phyloP scores from a whole-genome alignment of 2,797 vertebrate species.

The Propithecus perrieri region DNA sequence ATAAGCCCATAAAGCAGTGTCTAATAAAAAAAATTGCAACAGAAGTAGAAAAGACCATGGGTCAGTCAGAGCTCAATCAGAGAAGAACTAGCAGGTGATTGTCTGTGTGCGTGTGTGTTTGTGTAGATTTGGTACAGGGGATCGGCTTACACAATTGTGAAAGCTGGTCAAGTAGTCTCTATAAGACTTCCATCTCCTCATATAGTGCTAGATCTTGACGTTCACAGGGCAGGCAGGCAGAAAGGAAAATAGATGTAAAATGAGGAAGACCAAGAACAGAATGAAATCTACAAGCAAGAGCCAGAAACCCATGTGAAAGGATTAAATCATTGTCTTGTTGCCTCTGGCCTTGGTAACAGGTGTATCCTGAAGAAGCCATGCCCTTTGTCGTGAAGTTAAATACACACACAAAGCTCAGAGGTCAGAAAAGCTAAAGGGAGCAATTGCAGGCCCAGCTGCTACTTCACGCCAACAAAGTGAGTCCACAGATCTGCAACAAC shows the following conservation, averaged over 20 bases:
- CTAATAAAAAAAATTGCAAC: neutral
- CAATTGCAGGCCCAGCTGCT: neutral
- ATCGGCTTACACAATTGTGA: neutral
- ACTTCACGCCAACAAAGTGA: neutral
- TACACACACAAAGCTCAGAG: rapidly evolving
- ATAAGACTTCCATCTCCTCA: neutral
- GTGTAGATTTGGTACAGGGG: neutral
- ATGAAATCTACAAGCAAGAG: neutral
- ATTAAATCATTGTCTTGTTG: neutral
- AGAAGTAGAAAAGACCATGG: neutral
- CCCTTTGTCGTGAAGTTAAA: neutral
- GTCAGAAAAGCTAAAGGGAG: neutral
- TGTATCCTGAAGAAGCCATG: neutral
- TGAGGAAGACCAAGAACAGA: neutral
- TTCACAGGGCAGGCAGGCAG: no score
- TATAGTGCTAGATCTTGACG: neutral
- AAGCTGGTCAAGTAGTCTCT: neutral
- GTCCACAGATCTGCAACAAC: neutral
- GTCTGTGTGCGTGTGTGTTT: neutral
- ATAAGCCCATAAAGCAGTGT: neutral
- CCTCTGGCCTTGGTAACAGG: neutral
- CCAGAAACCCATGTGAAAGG: neutral
- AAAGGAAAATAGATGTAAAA: neutral
- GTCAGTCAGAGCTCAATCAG: neutral
- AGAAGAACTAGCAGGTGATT: neutral